Conservation (phyloP, 2,113 vertebrate genomes). For the Mesocricetus auratus region DNA sequence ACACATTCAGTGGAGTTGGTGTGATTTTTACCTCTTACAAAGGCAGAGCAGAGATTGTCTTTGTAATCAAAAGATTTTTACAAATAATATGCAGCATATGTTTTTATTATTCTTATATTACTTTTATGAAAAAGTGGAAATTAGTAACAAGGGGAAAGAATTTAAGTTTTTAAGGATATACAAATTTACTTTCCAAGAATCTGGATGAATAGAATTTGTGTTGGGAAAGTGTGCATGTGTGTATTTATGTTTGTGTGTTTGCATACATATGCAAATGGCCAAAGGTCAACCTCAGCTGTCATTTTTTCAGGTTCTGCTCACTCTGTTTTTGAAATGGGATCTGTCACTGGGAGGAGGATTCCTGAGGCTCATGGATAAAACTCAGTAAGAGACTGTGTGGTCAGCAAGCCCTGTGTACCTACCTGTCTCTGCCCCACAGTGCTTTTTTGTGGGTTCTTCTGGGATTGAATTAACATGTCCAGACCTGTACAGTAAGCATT, state of each 20-base stretch:
- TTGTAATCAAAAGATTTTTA: background rate
- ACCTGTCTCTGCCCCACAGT: background rate
- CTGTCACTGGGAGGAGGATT: background rate
- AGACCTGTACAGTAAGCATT: background rate
- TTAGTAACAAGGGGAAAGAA: background rate
- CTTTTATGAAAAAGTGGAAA: background rate
- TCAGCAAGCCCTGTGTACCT: background rate
- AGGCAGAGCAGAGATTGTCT: background rate
- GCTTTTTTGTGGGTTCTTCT: too few species aligned
- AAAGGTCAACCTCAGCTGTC: background rate
- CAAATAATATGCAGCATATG: background rate
- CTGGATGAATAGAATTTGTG: background rate
- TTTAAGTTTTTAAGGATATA: background rate
- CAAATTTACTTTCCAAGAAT: background rate
- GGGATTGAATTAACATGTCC: background rate
- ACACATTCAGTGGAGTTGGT: background rate
- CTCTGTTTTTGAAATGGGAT: background rate
- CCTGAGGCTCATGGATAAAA: background rate
- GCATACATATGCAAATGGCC: too few species aligned
- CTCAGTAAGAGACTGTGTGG: background rate
- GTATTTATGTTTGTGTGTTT: background rate
- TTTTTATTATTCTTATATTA: constrained; percentile 4
- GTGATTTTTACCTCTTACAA: background rate
- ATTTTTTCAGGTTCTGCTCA: background rate
- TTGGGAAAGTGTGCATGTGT: background rate